Conservation (phyloP, 2,113 vertebrate species). For the Oreotrochilus melanogaster region DNA sequence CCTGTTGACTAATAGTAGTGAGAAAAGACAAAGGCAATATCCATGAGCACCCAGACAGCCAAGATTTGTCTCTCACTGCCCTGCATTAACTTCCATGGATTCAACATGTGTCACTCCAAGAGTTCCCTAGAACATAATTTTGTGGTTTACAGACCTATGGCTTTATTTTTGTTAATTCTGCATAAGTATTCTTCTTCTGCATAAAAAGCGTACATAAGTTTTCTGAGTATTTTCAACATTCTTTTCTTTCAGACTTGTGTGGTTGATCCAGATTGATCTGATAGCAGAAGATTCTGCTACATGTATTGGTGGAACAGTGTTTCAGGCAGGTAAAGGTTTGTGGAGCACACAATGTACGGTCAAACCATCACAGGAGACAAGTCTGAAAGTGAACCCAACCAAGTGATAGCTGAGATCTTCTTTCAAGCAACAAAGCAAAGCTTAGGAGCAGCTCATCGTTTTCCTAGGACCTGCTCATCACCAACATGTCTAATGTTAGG, state of each 20-base stretch:
- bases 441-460: not conserved
- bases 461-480: too few species aligned
- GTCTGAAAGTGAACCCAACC: not conserved
- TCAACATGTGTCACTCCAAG: not conserved
- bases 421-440: not conserved
- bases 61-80: not conserved
- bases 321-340: not conserved
- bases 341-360: not conserved
- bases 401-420: not conserved
- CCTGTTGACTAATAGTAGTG: not conserved
- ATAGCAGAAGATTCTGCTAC: not conserved
- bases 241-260: not conserved
- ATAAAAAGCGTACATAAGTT: not conserved
- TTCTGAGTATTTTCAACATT: not conserved
- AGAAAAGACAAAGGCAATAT: not conserved
- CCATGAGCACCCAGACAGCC: not conserved
- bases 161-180: not conserved
- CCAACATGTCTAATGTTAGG: not conserved
- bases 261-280: not conserved
- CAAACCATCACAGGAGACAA: not conserved
- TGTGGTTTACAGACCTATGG: not conserved
- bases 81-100: not conserved
- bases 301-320: not conserved
- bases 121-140: not conserved
- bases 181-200: not conserved